phyloP scores from a whole-genome alignment of 2,888 invertebrate genomes.

The Sisyra nigra region DNA sequence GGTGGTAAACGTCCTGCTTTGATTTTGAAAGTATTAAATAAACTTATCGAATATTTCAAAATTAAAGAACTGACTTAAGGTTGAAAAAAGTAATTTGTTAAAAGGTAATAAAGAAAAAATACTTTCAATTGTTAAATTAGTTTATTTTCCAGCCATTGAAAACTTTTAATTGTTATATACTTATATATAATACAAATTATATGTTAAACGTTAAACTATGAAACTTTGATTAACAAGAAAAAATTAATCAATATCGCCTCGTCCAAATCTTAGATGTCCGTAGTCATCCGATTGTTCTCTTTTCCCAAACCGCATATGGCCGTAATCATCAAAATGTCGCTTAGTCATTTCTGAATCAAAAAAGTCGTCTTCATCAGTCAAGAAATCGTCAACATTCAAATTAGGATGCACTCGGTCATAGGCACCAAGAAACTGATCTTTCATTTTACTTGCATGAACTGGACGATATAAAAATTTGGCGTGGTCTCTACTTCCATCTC shows the following conservation, averaged over 20 bases:
- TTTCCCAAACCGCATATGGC: slow-evolving; percentile 42
- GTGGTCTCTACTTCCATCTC: slow-evolving; percentile 15
- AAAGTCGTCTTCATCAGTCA: slow-evolving; percentile 25
- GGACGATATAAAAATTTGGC: slow-evolving; percentile 14
- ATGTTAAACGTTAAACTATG: neutral
- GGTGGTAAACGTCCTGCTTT: no score
- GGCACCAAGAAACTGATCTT: slow-evolving; percentile 14
- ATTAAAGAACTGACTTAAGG: no score
- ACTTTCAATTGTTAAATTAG: neutral
- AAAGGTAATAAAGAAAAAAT: neutral
- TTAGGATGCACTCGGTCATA: slow-evolving; percentile 16
- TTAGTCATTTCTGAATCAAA: slow-evolving; percentile 30
- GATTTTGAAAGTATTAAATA: no score
- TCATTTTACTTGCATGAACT: slow-evolving; percentile 9
- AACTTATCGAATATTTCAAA: no score
- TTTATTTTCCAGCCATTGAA: slow-evolving; percentile 1
- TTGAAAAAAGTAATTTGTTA: no score
- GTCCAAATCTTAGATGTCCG: slow-evolving; percentile 57
- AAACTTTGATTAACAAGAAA: neutral
- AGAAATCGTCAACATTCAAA: slow-evolving; percentile 17
- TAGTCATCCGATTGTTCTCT: slow-evolving; percentile 57
- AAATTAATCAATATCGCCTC: slow-evolving; percentile 27
- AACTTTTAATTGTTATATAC: neutral
- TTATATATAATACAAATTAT: slow-evolving; percentile 1
- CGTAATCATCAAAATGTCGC: slow-evolving; percentile 41